Conservation (phyloP, 2,113 vertebrate genomes). For the Pycnonotus jocosus region DNA sequence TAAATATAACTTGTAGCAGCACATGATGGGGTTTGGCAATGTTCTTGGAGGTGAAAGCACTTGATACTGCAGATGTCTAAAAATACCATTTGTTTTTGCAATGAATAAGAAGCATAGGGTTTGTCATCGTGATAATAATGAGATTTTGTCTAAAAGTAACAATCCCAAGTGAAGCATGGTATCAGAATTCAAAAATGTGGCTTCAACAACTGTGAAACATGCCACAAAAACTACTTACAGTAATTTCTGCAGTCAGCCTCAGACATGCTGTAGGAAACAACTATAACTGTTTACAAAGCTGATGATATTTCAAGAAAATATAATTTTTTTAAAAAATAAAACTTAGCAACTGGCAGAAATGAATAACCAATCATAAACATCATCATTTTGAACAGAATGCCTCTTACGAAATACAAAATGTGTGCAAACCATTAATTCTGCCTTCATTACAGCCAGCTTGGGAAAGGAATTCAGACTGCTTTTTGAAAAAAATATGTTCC, state of each 20-base stretch:
- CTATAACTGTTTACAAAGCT: background rate
- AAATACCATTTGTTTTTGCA: background rate
- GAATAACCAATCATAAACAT: background rate
- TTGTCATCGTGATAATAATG: background rate
- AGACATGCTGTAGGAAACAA: background rate
- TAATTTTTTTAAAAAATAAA: background rate
- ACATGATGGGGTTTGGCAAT: background rate
- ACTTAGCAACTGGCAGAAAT: background rate
- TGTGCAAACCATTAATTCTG: slow-evolving; percentile 1
- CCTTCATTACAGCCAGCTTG: background rate
- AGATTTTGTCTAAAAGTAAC: background rate
- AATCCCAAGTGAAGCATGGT: background rate
- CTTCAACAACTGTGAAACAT: background rate
- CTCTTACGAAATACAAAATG: slow-evolving; percentile 4
- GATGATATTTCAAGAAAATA: slow-evolving; percentile 16
- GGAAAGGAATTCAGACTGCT: background rate
- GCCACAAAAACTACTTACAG: background rate
- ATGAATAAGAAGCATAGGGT: background rate
- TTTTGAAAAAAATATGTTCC: background rate
- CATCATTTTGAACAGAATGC: slow-evolving; percentile 13
- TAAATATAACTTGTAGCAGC: background rate
- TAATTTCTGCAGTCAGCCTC: background rate
- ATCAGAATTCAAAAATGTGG: background rate
- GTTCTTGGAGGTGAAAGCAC: background rate
- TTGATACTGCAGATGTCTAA: background rate